Evolutionary conservation across 2,797 vertebrate species (phyloP), one percentile per base, ranked within the genome.

Genomic region (Eulemur mongoz): DNA sequence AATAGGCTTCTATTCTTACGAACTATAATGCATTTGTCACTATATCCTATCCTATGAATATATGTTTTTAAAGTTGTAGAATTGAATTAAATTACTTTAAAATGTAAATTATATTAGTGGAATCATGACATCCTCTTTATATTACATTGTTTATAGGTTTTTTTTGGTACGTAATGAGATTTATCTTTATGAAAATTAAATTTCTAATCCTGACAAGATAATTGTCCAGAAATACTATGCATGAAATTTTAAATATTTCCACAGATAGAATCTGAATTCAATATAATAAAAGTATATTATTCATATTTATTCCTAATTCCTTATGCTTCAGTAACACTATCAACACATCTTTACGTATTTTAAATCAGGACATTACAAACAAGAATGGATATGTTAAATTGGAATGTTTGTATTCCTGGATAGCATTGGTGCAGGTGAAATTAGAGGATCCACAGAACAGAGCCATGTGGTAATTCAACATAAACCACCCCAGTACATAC

Each of bases 401-500:
- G 89, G 72, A 96, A 78, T 40, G 52, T 32, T 65, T 84, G 43
- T 89, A 40, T 25, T 3, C 70, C 59, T 84, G 84, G 32, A 92
- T 75, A 52, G 2, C 43, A 78, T 63, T 79, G n/a, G n/a, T 94
- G 90, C 14, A 89, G 30, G 43, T 92, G 80, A 97, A 97, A 52
- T 48, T 4, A 92, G 70, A 48, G 45, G 82, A 93, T 40, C 52
- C 82, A 91, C 10, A 95, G 43, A 81, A 94, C 63, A 98, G 76
- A 97, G 86, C 13, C 72, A 96, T 81, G 96, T 80, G 40, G 83
- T 96, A 81, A 93, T 61, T 84, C 45, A 82, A 57, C 22, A 87
- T 94, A 69, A 96, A 83, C 81, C 94, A 89, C 89, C 96, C 89
- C 43, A 89, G 87, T 89, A 95, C 92, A 93, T 97, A 96, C 88